Conservation (phyloP, 2,888 invertebrate genomes). For the Nomada goodeniana region DNA sequence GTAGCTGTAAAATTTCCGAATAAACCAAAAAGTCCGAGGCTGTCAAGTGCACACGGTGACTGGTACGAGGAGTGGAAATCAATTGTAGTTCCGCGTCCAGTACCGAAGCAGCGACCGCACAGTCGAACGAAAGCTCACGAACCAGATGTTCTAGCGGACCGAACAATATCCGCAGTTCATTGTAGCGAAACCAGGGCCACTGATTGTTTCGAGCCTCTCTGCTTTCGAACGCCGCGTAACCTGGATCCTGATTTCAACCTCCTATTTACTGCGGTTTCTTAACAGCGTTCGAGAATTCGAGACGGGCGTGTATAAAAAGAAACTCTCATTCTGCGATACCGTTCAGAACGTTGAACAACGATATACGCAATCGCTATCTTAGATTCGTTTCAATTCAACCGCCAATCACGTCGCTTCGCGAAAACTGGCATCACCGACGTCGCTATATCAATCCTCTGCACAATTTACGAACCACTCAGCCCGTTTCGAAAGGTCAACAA, state of each 20-base stretch:
- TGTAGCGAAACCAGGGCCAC: constrained; percentile 4
- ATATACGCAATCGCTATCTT: too few relatives aligned
- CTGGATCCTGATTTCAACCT: too few relatives aligned
- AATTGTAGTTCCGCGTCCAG: constrained; percentile 60
- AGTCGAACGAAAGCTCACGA: constrained; percentile 31
- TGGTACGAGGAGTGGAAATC: constrained; percentile 52
- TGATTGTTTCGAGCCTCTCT: neutral
- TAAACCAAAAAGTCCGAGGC: constrained; percentile 49
- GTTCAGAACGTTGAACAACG: too few relatives aligned
- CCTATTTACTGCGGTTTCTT: too few relatives aligned
- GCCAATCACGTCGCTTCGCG: neutral
- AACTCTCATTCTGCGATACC: too few relatives aligned
- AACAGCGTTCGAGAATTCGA: too few relatives aligned
- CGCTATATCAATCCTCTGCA: constrained; percentile 10
- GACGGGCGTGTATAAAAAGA: too few relatives aligned
- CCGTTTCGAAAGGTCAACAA: constrained; percentile 25
- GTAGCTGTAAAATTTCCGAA: constrained; percentile 41
- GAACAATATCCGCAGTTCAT: constrained; percentile 17
- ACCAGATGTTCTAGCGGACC: constrained; percentile 26
- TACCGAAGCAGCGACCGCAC: constrained; percentile 50
- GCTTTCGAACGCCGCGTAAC: neutral
- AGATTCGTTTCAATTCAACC: too few relatives aligned
- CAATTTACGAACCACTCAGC: constrained; percentile 11
- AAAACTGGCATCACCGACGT: constrained; percentile 2
- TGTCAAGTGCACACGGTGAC: constrained; percentile 53